These are phyloP conservation scores for Bradypodion ventrale DNA, from an alignment of 2,797 vertebrate species.

Conservation along the genomic window DNA sequence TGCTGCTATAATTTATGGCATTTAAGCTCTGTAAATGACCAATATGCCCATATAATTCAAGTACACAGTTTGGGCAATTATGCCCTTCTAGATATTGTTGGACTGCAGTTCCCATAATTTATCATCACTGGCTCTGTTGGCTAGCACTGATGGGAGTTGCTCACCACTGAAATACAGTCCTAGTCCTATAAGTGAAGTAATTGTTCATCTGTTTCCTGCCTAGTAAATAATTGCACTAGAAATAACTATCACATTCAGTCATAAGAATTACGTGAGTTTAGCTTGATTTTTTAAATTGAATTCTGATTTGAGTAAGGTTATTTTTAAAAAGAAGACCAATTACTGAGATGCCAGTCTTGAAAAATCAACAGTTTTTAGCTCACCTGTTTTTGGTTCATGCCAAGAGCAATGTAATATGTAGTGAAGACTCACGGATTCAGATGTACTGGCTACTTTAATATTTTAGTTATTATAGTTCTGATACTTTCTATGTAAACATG, in stretches of 20 bases:
- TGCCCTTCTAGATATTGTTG: background rate
- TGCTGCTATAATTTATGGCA: no score
- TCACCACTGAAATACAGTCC: background rate
- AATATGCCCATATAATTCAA: background rate
- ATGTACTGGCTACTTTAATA: constrained; percentile 17
- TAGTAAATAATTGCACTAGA: background rate
- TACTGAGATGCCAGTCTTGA: background rate
- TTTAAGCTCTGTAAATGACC: no score
- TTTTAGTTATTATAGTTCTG: constrained; percentile 43
- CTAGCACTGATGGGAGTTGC: background rate
- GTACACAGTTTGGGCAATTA: background rate
- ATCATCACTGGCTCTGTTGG: background rate
- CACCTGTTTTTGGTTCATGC: background rate
- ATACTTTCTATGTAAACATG: background rate
- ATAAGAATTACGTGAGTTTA: background rate
- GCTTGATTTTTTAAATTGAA: background rate
- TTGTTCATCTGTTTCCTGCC: background rate
- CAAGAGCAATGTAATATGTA: background rate
- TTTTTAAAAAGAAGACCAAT: background rate
- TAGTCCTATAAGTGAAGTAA: background rate
- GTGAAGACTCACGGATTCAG: constrained; percentile 36
- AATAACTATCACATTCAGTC: background rate
- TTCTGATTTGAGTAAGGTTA: background rate
- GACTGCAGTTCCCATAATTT: background rate
- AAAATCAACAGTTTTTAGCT: background rate